A percentile compares a stretch with the other conserved stretches of the same genome.
phyloP scores from a whole-genome alignment of 2,113 vertebrate genomes.

The Oenanthe oenanthe region DNA sequence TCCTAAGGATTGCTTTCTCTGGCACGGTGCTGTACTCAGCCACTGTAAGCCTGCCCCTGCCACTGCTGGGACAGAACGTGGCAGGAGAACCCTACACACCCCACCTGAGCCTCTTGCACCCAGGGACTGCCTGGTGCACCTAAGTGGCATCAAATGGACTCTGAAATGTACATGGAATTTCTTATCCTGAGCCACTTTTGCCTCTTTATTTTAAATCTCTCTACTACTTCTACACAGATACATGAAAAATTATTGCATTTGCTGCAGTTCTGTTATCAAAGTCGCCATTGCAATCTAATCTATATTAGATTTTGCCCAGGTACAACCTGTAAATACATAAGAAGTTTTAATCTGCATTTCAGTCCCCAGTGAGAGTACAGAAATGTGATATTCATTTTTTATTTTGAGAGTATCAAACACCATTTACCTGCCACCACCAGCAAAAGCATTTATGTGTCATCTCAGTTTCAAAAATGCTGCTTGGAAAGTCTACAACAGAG shows the following conservation, averaged over 20 bases:
- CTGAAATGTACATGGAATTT: background rate
- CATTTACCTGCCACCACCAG: background rate
- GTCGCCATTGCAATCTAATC: background rate
- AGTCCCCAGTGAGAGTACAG: background rate
- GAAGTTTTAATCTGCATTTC: slow-evolving; percentile 31
- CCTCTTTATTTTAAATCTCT: background rate
- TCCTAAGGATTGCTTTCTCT: background rate
- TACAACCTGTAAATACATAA: slow-evolving; percentile 31
- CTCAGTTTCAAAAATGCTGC: background rate
- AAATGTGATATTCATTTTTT: slow-evolving; percentile 26
- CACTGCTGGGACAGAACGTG: background rate
- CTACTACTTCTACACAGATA: background rate
- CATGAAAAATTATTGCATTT: slow-evolving; percentile 27
- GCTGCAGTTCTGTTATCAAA: background rate
- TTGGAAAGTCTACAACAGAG: background rate
- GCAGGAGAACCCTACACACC: background rate
- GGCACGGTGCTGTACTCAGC: background rate
- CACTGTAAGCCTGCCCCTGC: background rate
- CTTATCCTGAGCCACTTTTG: background rate
- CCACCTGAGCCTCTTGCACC: background rate
- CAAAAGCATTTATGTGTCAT: background rate
- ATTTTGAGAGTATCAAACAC: background rate
- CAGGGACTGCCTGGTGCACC: no score
- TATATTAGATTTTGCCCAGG: background rate
- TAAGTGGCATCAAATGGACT: rapidly evolving